Conservation (phyloP, 2,113 vertebrate species). For the Phyllopteryx taeniolatus region DNA sequence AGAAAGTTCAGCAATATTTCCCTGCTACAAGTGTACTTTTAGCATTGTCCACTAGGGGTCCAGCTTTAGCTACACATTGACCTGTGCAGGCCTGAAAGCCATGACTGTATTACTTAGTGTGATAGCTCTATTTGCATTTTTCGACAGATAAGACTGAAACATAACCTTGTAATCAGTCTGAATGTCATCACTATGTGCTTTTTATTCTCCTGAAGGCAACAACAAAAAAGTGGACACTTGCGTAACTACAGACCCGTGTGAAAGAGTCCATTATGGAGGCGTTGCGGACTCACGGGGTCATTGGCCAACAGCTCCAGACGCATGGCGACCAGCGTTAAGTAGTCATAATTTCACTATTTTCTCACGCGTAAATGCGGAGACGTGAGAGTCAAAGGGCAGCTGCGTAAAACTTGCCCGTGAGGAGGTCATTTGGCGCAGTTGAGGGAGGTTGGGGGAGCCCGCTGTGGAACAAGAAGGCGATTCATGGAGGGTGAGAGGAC, state of each 20-base stretch:
- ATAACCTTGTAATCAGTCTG: conserved; percentile 4
- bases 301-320: conserved; percentile 63
- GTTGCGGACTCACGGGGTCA: conserved; percentile 47
- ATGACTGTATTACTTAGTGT: background rate
- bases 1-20: background rate
- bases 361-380: conserved; percentile 65
- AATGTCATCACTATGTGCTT: conserved; percentile 1
- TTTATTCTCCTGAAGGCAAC: background rate
- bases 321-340: conserved; percentile 63
- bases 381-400: conserved; percentile 64
- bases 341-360: conserved; percentile 70
- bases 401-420: conserved; percentile 69
- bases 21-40: conserved; percentile 19
- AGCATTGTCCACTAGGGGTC: conserved; percentile 50
- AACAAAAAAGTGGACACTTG: background rate
- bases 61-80: conserved; percentile 25
- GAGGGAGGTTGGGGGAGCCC: conserved; percentile 10
- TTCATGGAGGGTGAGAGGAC: conserved; percentile 61
- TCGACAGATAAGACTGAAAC: background rate
- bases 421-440: conserved; percentile 42
- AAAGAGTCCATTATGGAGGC: conserved; percentile 39
- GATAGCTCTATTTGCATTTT: background rate
- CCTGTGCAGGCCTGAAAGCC: conserved; percentile 10
- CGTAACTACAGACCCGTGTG: conserved; percentile 24
- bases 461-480: conserved; percentile 64